Conservation (phyloP, 2,888 invertebrate genomes). For the Synergus umbraculus region DNA sequence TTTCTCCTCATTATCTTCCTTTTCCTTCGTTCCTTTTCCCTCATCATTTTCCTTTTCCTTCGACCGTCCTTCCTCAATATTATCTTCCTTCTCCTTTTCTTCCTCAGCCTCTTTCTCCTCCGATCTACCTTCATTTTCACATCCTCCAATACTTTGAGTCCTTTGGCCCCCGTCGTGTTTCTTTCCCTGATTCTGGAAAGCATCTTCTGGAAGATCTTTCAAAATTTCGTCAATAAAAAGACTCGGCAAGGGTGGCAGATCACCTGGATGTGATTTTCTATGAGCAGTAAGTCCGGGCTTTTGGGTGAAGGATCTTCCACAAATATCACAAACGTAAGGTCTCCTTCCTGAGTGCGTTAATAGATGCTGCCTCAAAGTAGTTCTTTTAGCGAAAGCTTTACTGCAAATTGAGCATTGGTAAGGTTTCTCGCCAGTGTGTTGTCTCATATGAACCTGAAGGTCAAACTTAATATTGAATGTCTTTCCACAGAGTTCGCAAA, state of each 20-base stretch:
- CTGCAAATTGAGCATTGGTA: constrained; percentile 67
- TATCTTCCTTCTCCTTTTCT: neutral
- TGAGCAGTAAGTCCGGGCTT: constrained; percentile 61
- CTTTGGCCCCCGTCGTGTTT: neutral
- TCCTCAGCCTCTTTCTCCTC: neutral
- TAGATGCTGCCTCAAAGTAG: constrained; percentile 55
- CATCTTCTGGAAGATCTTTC: constrained; percentile 18
- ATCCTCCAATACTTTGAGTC: neutral
- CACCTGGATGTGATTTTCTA: constrained; percentile 59
- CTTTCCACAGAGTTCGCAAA: constrained; percentile 59
- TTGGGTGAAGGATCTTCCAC: constrained; percentile 62
- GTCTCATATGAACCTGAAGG: constrained; percentile 66
- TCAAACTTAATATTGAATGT: constrained; percentile 55
- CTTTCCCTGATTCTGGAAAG: neutral
- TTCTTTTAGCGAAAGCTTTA: constrained; percentile 52
- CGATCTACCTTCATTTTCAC: neutral
- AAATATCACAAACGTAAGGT: constrained; percentile 60
- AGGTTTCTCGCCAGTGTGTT: constrained; percentile 69
- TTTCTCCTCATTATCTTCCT: neutral
- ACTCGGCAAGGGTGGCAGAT: constrained; percentile 57
- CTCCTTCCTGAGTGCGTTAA: constrained; percentile 58
- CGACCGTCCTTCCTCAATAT: neutral
- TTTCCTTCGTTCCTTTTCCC: neutral
- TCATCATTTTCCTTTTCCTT: neutral
- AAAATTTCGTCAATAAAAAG: constrained; percentile 60